These are phyloP conservation scores for Dysmachus trigonus DNA, from an alignment of 2,888 invertebrate species.

Conservation along the genomic window DNA sequence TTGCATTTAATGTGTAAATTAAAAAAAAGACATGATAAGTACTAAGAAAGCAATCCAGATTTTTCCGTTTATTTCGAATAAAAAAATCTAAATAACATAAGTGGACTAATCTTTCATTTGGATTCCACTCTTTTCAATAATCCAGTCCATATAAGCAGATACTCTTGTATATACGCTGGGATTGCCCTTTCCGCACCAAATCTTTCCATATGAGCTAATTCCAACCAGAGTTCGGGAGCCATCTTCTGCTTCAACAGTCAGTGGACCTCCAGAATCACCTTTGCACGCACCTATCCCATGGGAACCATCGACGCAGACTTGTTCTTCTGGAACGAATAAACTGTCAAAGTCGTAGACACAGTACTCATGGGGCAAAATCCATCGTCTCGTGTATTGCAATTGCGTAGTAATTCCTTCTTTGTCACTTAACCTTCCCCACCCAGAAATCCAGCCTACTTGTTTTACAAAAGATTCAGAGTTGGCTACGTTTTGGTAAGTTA, in stretches of 20 bases:
- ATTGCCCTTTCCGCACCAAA: background rate
- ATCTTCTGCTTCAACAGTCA: background rate
- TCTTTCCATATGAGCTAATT: background rate
- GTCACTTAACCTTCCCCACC: background rate
- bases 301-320: background rate
- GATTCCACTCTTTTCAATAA: background rate
- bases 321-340: background rate
- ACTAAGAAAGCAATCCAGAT: no score
- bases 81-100: background rate
- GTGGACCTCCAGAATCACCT: slow-evolving; percentile 19
- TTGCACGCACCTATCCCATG: background rate
- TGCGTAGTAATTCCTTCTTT: background rate
- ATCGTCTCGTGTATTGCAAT: background rate
- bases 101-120: background rate
- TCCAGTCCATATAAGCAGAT: slow-evolving; percentile 5
- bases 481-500: background rate
- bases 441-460: background rate
- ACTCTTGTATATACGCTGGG: background rate
- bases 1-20: no score
- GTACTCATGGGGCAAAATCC: background rate
- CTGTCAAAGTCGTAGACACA: background rate
- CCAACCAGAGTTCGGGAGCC: background rate
- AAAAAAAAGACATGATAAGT: no score
- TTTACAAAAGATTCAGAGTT: background rate
- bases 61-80: background rate